These are phyloP conservation scores for Micrastur ruficollis DNA, from an alignment of 2,797 vertebrate genomes.

Conservation along the genomic window DNA sequence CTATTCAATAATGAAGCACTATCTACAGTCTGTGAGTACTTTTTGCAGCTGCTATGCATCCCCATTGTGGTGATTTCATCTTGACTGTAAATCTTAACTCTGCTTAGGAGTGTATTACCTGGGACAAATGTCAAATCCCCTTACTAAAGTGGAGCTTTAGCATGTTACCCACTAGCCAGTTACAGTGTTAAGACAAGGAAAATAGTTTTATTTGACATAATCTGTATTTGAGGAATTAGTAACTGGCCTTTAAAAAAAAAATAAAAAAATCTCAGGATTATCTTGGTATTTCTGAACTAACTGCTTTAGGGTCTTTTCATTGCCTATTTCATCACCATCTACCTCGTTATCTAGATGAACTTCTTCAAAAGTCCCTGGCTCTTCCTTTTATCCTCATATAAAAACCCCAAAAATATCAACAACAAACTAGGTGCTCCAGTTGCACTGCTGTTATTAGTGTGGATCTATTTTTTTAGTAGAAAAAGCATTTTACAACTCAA, in stretches of 20 bases:
- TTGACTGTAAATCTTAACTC: neutral
- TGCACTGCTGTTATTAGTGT: neutral
- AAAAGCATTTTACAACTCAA: neutral
- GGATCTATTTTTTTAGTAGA: neutral
- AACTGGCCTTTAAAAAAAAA: neutral
- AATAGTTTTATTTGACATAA: neutral
- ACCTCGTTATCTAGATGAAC: neutral
- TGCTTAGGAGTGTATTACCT: neutral
- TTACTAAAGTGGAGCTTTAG: neutral
- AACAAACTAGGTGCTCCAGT: neutral
- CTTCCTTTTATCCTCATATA: neutral
- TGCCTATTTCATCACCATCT: neutral
- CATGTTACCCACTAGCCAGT: neutral
- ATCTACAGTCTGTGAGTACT: neutral
- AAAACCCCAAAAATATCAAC: neutral
- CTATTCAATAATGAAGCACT: neutral
- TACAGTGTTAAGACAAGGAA: neutral
- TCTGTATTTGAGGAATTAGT: neutral
- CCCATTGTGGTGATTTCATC: neutral
- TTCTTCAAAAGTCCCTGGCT: neutral
- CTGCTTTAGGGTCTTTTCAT: neutral
- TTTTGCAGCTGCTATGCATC: neutral
- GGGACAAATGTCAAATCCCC: neutral
- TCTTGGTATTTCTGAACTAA: neutral
- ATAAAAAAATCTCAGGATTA: neutral